Base-by-base conservation (phyloP, 1,140 invertebrate genomes). In the Macrobrachium nipponense region DNA sequence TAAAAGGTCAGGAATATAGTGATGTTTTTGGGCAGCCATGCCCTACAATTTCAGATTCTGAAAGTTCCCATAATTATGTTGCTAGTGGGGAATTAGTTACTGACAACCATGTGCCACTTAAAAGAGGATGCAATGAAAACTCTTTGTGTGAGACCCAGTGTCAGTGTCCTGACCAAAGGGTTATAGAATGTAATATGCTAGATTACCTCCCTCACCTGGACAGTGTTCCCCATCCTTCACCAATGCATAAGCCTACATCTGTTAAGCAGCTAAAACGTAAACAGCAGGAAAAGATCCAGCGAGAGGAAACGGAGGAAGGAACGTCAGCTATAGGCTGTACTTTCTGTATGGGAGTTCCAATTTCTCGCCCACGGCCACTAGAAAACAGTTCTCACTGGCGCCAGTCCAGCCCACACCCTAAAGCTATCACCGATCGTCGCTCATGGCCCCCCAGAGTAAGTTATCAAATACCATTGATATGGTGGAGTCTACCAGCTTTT, bases 401-500 rank as follows among this genome's bases (percentile, higher is more conserved):
- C 64, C 85, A 84, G 51, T 64, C 88, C 80, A 89, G 88, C 66
- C 88, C 86, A 59, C 88, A 89, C 68, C 88, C 86, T 70, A 78
- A 76, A 70, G 88, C 81, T 51, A 72, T 87, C 59, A 82, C 80
- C 61, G 85, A 89, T n/a, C 88, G 85, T 18, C 88, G 88, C 78
- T 80, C 88, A 59, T 89, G 88, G 88, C 88, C 85, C 44, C 85
- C 82, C 36, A 83, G 86, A 87, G 88, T 88, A 88, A 88, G 88
- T 88, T 82, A 64, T 66, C 36, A 72, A 70, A 78, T 80, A 51
- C 68, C 76, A 70, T 66, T 86, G 64, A 73, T 27, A 62, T 60
- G 68, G 77, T 62, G 84, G 84, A 86, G 84, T 73, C 84, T 86
- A 15, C 84, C 84, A 23, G 23, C 60, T 76, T 70, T 86, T 61